A percentile compares a stretch with the other conserved stretches of the same genome.
Conservation (phyloP, 1,140 invertebrate genomes). For the Popillia japonica region DNA sequence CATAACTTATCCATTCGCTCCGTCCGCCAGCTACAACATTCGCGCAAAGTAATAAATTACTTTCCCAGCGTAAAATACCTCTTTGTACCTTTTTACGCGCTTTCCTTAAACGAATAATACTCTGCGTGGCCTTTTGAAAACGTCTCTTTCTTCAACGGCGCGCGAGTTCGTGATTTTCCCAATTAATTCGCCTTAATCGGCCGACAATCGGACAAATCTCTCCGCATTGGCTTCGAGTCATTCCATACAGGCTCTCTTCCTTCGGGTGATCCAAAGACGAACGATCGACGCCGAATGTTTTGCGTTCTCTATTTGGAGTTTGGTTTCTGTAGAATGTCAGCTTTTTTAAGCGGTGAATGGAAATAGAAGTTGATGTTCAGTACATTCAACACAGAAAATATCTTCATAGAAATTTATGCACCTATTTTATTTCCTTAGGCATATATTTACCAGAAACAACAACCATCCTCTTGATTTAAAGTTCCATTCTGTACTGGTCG, state of each 20-base stretch:
- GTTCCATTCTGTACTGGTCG: not conserved
- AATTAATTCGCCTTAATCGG: slow-evolving; percentile 18
- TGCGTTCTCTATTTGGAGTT: not conserved
- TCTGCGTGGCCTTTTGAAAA: not conserved
- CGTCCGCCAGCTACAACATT: not conserved
- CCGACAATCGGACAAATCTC: slow-evolving; percentile 4
- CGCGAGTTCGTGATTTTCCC: slow-evolving; percentile 13
- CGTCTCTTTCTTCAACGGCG: not conserved
- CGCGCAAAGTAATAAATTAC: slow-evolving; percentile 15
- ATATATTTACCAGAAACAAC: no score
- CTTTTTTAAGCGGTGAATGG: not conserved
- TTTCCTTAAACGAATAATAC: slow-evolving; percentile 4
- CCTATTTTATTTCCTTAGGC: no score
- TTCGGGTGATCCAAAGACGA: not conserved
- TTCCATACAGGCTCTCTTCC: not conserved
- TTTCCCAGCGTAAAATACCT: slow-evolving; percentile 5
- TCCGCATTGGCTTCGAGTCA: not conserved
- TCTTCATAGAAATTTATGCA: no score
- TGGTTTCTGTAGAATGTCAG: not conserved
- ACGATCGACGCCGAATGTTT: not conserved
- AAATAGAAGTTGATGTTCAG: not conserved
- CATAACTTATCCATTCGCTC: not conserved
- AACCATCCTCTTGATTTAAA: not conserved
- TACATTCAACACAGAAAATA: no score
- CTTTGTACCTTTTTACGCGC: slow-evolving; percentile 13